Base-by-base conservation (phyloP, 2,797 vertebrate genomes). In the Poeciliopsis gracilis region DNA sequence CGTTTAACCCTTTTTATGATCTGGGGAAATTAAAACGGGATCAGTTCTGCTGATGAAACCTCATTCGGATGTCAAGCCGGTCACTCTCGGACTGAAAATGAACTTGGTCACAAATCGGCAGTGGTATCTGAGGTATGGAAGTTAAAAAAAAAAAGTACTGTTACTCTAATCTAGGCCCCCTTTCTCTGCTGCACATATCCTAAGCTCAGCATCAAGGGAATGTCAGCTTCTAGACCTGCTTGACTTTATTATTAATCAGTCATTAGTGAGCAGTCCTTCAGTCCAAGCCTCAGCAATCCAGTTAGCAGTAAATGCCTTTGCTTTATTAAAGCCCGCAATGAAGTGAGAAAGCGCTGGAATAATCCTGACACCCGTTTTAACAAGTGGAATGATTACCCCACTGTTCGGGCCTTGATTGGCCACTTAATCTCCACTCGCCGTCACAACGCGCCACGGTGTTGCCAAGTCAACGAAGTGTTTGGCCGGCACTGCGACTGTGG, bases 321-420 rank as follows among this genome's bases (percentile, higher is more conserved):
- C 76, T 83, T 84, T 86, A 86, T 88, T 89, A 84, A 85, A 84
- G 82, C 70, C 84, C 76, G 84, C 84, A 76, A 45, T 72, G 79
- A 88, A 84, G 88, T 88, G 89, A 91, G 82, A 92, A 89, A 88
- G 83, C 80, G 78, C 80, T 30, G 30, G 66, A 88, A 79, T 89
- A 88, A 90, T 91, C 90, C 89, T 81, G 84, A 87, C 89, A 88
- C 82, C 82, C 90, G 87, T 86, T 92, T 93, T 81, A 86, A 86
- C 83, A 86, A 90, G 92, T 94, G 91, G 89, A 94, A 94, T 93
- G 91, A 96, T 95, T 94, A 90, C 90, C 84, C 89, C 81, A 78
- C 89, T 82, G 91, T 90, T 92, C 90, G 83, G 83, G 85, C 86
- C 89, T 85, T 95, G 95, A 96, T 95, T 95, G 94, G 93, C 93